Base-by-base conservation (phyloP, 2,888 invertebrate species). In the Synergus laeviventris region DNA sequence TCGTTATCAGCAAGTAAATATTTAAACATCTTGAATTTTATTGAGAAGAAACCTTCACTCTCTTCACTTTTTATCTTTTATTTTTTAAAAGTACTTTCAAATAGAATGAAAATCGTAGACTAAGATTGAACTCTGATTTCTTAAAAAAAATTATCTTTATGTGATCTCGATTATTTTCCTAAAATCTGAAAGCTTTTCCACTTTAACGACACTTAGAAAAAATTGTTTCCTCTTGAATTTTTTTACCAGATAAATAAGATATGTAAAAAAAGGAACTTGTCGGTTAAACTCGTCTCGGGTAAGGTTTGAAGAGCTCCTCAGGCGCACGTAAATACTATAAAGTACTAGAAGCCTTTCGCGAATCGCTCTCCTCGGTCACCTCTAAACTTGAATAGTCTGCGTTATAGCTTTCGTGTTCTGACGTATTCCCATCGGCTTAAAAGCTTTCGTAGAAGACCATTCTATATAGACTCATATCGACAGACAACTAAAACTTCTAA, bases 391-490 rank as follows among this genome's bases (percentile, higher is more conserved):
- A 64, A 64, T 64, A 42, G 64, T 42, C 21, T 64, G 14, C 21
- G 42, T 42, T 64, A 39, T 64, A 24, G 21, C 42, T 42, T 64
- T 64, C 64, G 8, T 42, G 21, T 21, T 14, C 24, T 42, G 64
- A 64, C 64, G 64, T 42, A 42, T 64, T 64, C 64, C 64, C 64
- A 64, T 64, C 14, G 24, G 64, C 16, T 24, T 42, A 18, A 64
- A 64, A 64, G 42, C 64, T 38, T 64, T 14, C 14, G 42, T 64
- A 42, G 21, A 42, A 39, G 14, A 42, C 39, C n/a, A n/a, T n/a
- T n/a, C n/a, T 18, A 11, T 11, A n/a, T 18, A 21, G 12, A 39
- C 36, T 36, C 21, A 18, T 62, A 62, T 62, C 39, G 62, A 62
- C 39, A 39, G 18, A 62, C 39, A 5, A 62, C 5, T 38, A 31